phyloP scores from a whole-genome alignment of 2,888 invertebrate genomes.

The Xanthia togata region DNA sequence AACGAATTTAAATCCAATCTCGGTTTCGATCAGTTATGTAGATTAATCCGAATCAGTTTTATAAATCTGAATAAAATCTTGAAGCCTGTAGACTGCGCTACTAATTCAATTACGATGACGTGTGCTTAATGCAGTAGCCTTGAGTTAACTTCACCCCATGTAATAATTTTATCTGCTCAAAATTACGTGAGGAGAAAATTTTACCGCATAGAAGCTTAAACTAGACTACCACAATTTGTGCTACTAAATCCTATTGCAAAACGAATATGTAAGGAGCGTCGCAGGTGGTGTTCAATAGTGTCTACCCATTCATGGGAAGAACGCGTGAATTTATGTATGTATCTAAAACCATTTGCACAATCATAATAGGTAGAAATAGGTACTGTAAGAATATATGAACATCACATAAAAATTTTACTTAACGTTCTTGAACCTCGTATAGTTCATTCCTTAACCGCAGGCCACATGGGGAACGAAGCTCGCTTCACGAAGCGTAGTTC shows the following conservation, averaged over 20 bases:
- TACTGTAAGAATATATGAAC: neutral
- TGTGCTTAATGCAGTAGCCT: neutral
- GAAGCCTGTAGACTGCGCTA: neutral
- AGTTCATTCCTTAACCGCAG: too few relatives aligned
- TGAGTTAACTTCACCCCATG: neutral
- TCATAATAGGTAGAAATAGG: neutral
- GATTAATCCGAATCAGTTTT: neutral
- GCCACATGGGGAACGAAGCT: too few relatives aligned
- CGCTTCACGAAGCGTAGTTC: too few relatives aligned
- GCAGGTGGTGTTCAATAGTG: too few relatives aligned
- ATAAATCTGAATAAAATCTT: slow-evolving; percentile 2
- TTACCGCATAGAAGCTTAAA: neutral
- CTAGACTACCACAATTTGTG: neutral
- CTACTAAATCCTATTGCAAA: neutral
- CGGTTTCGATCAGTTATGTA: neutral
- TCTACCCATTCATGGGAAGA: too few relatives aligned
- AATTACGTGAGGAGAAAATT: neutral
- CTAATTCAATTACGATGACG: slow-evolving; percentile 2
- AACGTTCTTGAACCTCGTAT: neutral
- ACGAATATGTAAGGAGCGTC: too few relatives aligned
- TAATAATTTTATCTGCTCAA: slow-evolving; percentile 7
- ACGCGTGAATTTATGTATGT: too few relatives aligned
- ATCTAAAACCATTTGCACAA: too few relatives aligned
- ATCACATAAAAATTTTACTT: neutral
- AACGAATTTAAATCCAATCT: slow-evolving; percentile 9